Evolutionary conservation across 2,888 invertebrate species (phyloP).

Genomic region (Acleris laterana): DNA sequence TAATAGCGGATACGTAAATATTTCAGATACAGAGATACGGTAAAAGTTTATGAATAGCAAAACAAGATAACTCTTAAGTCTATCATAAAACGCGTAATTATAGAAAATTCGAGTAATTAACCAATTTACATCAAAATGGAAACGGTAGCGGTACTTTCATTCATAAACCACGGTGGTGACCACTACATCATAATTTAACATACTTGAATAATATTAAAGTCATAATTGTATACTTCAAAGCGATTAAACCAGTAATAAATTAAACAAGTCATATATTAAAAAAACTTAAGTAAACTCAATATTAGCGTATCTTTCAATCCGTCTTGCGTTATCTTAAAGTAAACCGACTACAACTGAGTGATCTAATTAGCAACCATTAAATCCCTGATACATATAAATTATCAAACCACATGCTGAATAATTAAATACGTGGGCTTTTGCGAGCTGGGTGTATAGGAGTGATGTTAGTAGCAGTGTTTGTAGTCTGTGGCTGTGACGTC

Average conservation of each 20-base stretch:
- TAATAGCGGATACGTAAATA: slow-evolving; percentile 3
- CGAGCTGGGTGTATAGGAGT: slow-evolving; percentile 17
- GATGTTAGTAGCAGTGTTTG: slow-evolving; percentile 37
- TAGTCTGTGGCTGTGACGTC: slow-evolving; percentile 41
- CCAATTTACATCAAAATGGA: slow-evolving; percentile 9
- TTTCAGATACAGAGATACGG: slow-evolving; percentile 2
- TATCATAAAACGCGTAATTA: neutral
- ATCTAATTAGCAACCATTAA: slow-evolving; percentile 66
- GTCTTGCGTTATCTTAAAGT: slow-evolving; percentile 51
- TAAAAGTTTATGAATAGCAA: neutral
- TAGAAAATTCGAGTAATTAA: slow-evolving; percentile 10
- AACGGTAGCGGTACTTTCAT: slow-evolving; percentile 11
- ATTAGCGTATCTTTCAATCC: slow-evolving; percentile 44
- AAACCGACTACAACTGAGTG: slow-evolving; percentile 50
- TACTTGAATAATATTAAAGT: slow-evolving; percentile 24
- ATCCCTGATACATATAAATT: slow-evolving; percentile 65
- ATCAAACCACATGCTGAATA: slow-evolving; percentile 37
- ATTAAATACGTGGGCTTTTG: slow-evolving; percentile 24
- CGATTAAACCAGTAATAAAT: slow-evolving; percentile 33
- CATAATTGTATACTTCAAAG: slow-evolving; percentile 30
- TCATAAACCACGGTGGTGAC: slow-evolving; percentile 6
- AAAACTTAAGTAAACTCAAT: slow-evolving; percentile 37
- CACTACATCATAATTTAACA: slow-evolving; percentile 29
- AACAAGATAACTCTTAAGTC: no score
- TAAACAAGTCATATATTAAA: slow-evolving; percentile 31